phyloP scores from a whole-genome alignment of 1,140 invertebrate genomes.

The Ceratoteleas bidentatus region DNA sequence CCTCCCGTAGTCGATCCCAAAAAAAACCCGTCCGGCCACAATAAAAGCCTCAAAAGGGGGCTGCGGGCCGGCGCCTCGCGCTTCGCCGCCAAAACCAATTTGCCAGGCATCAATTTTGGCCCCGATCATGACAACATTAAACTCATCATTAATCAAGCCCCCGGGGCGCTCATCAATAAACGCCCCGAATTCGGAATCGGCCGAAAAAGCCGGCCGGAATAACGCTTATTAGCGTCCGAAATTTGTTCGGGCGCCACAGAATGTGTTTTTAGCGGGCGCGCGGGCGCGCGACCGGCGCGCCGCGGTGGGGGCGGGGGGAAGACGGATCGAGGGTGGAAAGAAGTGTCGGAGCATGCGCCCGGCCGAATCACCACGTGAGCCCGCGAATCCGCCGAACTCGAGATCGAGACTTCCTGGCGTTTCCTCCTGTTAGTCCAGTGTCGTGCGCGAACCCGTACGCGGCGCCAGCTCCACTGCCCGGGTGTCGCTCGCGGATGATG shows the following conservation, averaged over 20 bases:
- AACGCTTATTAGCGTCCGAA: slow-evolving; percentile 36
- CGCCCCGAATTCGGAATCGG: neutral
- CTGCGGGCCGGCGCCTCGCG: too few relatives aligned
- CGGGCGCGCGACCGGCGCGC: too few relatives aligned
- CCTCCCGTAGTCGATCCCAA: too few relatives aligned
- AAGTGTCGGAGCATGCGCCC: slow-evolving; percentile 77
- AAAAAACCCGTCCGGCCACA: too few relatives aligned
- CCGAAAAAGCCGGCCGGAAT: slow-evolving; percentile 10
- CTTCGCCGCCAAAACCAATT: neutral
- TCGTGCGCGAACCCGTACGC: slow-evolving; percentile 76
- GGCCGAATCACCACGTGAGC: slow-evolving; percentile 78
- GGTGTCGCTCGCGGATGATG: slow-evolving; percentile 5
- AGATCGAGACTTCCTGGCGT: slow-evolving; percentile 72
- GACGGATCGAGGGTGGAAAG: slow-evolving; percentile 52
- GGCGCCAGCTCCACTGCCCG: slow-evolving; percentile 58
- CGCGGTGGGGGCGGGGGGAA: too few relatives aligned
- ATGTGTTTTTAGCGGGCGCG: slow-evolving; percentile 43
- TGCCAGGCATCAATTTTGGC: slow-evolving; percentile 7
- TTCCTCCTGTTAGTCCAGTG: slow-evolving; percentile 72
- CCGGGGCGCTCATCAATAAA: slow-evolving; percentile 5
- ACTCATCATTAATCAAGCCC: slow-evolving; percentile 7
- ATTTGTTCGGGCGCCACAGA: slow-evolving; percentile 51
- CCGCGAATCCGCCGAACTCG: slow-evolving; percentile 76
- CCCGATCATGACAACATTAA: slow-evolving; percentile 17
- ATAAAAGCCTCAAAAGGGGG: too few relatives aligned